Conservation (phyloP, 1,140 invertebrate genomes). For the Pseudomyrmex cubaensis region DNA sequence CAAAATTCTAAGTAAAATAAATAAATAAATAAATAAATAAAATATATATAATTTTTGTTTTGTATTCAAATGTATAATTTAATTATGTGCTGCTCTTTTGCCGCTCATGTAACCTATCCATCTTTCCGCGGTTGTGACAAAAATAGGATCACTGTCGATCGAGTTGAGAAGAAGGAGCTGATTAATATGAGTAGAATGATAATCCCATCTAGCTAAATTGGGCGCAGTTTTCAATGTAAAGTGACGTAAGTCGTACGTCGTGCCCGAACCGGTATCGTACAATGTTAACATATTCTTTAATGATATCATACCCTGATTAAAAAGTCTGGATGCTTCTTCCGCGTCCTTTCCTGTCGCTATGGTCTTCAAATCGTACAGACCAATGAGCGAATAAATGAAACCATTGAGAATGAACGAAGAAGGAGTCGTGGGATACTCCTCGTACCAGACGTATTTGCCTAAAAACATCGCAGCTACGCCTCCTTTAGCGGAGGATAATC, state of each 20-base stretch:
- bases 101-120: constrained; percentile 99
- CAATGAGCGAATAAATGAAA: constrained; percentile 98
- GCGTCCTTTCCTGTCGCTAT: constrained; percentile 87
- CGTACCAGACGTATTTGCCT: constrained; percentile 94
- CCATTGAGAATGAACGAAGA: constrained; percentile 98
- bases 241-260: constrained; percentile 98
- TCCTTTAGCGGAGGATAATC: constrained; percentile 88
- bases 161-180: constrained; percentile 96
- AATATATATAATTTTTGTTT: background rate
- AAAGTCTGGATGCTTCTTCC: constrained; percentile 90
- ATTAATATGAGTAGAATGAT: constrained; percentile 99
- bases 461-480: constrained; percentile 95
- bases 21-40: constrained; percentile 25
- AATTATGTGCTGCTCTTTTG: constrained; percentile 97
- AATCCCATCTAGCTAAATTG: constrained; percentile 98
- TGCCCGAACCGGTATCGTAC: constrained; percentile 98
- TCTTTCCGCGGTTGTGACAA: constrained; percentile 93
- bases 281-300: constrained; percentile 95
- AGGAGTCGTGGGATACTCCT: constrained; percentile 99
- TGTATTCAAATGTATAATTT: constrained; percentile 72
- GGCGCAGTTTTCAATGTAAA: constrained; percentile 95
- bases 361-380: constrained; percentile 96
- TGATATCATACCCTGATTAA: constrained; percentile 94
- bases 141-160: constrained; percentile 93
- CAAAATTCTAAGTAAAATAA: background rate